Conservation (phyloP, 2,888 invertebrate genomes). For the Drosophila subsilvestris region DNA sequence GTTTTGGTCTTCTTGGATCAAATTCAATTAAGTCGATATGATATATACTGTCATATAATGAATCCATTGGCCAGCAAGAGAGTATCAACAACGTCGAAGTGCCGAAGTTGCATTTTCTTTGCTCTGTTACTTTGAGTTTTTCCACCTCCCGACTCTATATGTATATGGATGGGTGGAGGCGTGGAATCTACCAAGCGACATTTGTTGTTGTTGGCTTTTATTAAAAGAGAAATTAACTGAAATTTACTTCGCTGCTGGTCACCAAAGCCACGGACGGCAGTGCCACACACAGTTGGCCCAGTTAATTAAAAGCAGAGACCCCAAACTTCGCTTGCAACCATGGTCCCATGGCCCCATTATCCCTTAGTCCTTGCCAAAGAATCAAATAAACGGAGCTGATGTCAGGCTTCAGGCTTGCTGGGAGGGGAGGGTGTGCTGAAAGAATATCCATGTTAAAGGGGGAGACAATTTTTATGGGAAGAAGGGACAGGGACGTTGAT, state of each 20-base stretch:
- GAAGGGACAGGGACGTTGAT: not conserved
- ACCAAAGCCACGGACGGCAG: constrained; percentile 51
- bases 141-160: not conserved
- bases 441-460: not conserved
- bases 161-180: not conserved
- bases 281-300: constrained; percentile 67
- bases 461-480: not conserved
- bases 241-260: constrained; percentile 66
- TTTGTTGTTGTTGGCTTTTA: constrained; percentile 46
- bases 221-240: constrained; percentile 78
- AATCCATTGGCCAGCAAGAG: not conserved
- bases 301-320: constrained; percentile 63
- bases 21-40: no score
- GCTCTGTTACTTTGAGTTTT: not conserved
- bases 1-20: no score
- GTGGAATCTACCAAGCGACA: not conserved
- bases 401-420: not conserved
- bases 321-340: not conserved
- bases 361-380: not conserved
- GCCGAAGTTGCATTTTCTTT: not conserved
- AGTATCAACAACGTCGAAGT: not conserved
- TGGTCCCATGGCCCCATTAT: not conserved
- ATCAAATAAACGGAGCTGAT: not conserved
- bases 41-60: no score
- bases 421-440: not conserved